Percentiles rank a stretch among this genome's conserved stretches.
Evolutionary conservation across 2,113 vertebrate genomes (phyloP).

Genomic region (Mormyrus lacerda): DNA sequence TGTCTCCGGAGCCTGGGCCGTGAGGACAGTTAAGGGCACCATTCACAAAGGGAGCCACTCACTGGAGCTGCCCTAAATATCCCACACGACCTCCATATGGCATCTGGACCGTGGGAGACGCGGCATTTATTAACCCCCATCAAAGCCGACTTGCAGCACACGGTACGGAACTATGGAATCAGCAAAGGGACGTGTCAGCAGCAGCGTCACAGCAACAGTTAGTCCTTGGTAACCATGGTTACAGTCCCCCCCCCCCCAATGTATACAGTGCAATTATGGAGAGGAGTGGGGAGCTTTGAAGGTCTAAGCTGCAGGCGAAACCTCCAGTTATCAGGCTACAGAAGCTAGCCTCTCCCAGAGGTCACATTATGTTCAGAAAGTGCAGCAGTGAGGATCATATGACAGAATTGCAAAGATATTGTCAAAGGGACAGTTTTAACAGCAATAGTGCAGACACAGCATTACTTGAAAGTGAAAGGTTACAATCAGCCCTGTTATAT

Average conservation of each 20-base stretch:
- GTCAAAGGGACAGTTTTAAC: background rate
- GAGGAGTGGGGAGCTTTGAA: background rate
- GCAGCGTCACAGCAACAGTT: background rate
- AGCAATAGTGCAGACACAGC: background rate
- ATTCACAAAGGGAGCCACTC: background rate
- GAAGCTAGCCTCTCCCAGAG: background rate
- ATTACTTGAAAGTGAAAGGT: background rate
- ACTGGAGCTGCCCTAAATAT: background rate
- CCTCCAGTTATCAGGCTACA: background rate
- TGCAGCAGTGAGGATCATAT: background rate
- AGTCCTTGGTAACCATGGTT: background rate
- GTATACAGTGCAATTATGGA: background rate
- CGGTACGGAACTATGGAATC: background rate
- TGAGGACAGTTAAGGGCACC: background rate
- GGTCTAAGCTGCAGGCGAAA: background rate
- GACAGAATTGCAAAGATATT: background rate
- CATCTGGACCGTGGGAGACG: conserved; percentile 23
- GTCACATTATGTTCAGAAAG: background rate
- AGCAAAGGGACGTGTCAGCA: conserved; percentile 7
- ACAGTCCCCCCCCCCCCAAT: background rate
- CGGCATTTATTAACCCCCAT: background rate
- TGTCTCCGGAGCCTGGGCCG: background rate
- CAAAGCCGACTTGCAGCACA: conserved; percentile 15
- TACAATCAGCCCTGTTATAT: background rate
- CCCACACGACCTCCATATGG: background rate